Conservation (phyloP, 1,140 invertebrate species). For the Sinonovacula constricta region DNA sequence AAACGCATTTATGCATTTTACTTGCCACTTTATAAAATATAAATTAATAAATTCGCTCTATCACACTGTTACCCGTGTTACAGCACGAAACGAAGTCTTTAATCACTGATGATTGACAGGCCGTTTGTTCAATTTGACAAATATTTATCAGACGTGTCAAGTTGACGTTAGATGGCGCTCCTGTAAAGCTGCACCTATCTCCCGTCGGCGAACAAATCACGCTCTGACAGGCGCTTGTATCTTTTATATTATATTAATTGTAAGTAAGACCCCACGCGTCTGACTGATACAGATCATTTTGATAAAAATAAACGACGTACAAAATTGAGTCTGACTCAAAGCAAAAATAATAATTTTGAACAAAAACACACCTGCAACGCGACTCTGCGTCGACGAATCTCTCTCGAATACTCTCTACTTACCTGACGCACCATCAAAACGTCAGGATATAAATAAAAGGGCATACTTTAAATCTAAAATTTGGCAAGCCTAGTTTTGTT, state of each 20-base stretch:
- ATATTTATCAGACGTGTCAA: slow-evolving; percentile 51
- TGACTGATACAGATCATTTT: slow-evolving; percentile 13
- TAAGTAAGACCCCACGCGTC: slow-evolving; percentile 23
- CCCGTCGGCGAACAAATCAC: neutral
- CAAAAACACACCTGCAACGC: too few species aligned
- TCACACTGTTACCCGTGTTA: slow-evolving; percentile 32
- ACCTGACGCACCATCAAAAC: too few species aligned
- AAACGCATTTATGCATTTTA: slow-evolving; percentile 32
- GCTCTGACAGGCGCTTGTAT: slow-evolving; percentile 28
- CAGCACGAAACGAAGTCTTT: slow-evolving; percentile 49
- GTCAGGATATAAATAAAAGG: too few species aligned
- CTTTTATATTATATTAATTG: slow-evolving; percentile 3
- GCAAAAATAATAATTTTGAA: too few species aligned
- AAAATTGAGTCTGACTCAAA: too few species aligned
- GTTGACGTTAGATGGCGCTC: slow-evolving; percentile 7
- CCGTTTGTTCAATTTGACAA: slow-evolving; percentile 44
- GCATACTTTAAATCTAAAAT: too few species aligned
- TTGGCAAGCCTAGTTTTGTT: too few species aligned
- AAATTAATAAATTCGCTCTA: slow-evolving; percentile 25
- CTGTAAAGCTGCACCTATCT: neutral
- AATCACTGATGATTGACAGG: slow-evolving; percentile 47
- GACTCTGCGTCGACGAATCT: too few species aligned
- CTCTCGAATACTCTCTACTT: too few species aligned
- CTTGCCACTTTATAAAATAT: slow-evolving; percentile 51
- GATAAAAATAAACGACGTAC: too few species aligned